A percentile compares a stretch with the other conserved stretches of the same genome.
phyloP scores from a whole-genome alignment of 2,113 vertebrate species.

The Datnioides undecimradiatus region DNA sequence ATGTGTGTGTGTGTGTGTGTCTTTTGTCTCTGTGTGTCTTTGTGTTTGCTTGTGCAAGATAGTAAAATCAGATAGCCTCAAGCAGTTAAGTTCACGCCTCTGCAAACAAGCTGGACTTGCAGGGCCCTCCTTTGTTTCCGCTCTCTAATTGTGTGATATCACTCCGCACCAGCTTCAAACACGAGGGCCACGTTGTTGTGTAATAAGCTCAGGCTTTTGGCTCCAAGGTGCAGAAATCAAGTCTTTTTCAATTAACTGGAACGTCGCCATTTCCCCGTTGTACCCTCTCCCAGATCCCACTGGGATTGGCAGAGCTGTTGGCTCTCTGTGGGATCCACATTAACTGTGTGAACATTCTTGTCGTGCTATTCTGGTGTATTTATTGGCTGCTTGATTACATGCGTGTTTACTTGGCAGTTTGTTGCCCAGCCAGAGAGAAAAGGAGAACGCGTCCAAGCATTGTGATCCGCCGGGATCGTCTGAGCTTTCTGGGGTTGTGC shows the following conservation, averaged over 20 bases:
- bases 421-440: conserved; percentile 54
- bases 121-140: conserved; percentile 47
- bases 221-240: conserved; percentile 37
- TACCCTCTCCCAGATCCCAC: conserved; percentile 32
- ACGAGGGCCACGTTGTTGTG: conserved; percentile 24
- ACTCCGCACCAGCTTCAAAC: conserved; percentile 27
- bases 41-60: conserved; percentile 54
- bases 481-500: conserved; percentile 40
- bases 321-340: conserved; percentile 56
- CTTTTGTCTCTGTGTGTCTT: conserved; percentile 28
- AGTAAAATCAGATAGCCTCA: conserved; percentile 55
- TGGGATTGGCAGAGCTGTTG: conserved; percentile 62
- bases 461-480: conserved; percentile 4
- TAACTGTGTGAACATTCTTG: conserved; percentile 81
- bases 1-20: conserved; percentile 16
- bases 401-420: conserved; percentile 73
- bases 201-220: conserved; percentile 43
- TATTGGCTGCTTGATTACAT: conserved; percentile 67
- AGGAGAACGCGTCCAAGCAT: conserved; percentile 35
- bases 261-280: conserved; percentile 32
- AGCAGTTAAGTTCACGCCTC: conserved; percentile 36
- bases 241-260: conserved; percentile 51
- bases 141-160: conserved; percentile 39
- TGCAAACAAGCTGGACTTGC: conserved; percentile 44
- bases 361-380: conserved; percentile 68